These are phyloP conservation scores for Xyliphius kryptos DNA, from an alignment of 2,113 vertebrate species.

Conservation along the genomic window DNA sequence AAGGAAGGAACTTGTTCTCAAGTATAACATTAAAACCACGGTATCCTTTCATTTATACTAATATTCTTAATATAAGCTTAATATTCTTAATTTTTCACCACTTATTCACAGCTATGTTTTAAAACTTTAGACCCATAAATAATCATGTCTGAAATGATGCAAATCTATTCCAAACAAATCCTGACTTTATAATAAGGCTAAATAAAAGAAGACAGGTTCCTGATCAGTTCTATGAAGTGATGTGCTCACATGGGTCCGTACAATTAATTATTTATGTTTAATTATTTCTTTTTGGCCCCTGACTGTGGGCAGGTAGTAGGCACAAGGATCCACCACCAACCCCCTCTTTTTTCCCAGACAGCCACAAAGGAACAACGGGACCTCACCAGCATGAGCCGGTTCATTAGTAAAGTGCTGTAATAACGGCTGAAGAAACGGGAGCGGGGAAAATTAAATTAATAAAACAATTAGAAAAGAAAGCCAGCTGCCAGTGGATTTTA, in stretches of 20 bases:
- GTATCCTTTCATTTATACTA: no score
- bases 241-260: constrained; percentile 31
- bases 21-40: no score
- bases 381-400: constrained; percentile 46
- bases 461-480: constrained; percentile 63
- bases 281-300: constrained; percentile 59
- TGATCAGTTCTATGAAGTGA: constrained; percentile 34
- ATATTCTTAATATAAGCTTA: no score
- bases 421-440: constrained; percentile 42
- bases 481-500: constrained; percentile 63
- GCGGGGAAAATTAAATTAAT: constrained; percentile 62
- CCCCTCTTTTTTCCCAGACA: constrained; percentile 33
- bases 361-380: constrained; percentile 24
- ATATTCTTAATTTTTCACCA: no score
- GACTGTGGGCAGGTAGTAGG: constrained; percentile 42
- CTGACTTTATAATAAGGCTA: constrained; percentile 12
- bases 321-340: constrained; percentile 51
- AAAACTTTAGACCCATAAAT: no score
- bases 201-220: constrained; percentile 26
- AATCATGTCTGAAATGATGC: no score
- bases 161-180: no score
- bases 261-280: constrained; percentile 75
- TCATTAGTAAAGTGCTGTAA: constrained; percentile 41
- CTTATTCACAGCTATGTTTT: no score
- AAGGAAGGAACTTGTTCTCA: no score